phyloP scores from a whole-genome alignment of 2,113 vertebrate species.

The Amazona guildingii region DNA sequence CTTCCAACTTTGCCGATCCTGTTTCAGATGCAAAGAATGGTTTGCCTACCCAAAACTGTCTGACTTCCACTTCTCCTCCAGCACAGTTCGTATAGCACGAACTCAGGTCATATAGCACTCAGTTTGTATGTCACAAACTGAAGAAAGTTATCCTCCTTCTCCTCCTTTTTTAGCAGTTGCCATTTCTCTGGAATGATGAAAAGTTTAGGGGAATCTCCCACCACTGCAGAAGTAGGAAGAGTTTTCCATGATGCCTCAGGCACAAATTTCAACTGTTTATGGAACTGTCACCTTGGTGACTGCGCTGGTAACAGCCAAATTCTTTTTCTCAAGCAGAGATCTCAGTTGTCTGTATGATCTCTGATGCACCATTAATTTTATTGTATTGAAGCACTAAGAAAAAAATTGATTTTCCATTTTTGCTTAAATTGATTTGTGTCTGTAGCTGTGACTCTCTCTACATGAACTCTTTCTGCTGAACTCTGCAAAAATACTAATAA shows the following conservation, averaged over 20 bases:
- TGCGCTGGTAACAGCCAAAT: background rate
- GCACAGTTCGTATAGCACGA: background rate
- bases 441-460: background rate
- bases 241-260: background rate
- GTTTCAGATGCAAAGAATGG: background rate
- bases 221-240: background rate
- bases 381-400: background rate
- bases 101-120: background rate
- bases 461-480: background rate
- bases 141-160: background rate
- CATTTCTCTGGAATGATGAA: background rate
- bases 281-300: background rate
- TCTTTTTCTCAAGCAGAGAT: background rate
- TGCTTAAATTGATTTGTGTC: background rate
- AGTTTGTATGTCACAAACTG: background rate
- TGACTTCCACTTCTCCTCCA: background rate
- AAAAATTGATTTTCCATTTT: background rate
- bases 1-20: background rate
- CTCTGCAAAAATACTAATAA: conserved; percentile 5
- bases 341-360: background rate
- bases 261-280: background rate
- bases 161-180: background rate
- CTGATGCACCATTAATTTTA: background rate
- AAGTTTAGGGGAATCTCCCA: background rate
- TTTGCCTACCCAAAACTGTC: background rate